Base-by-base conservation (phyloP, 2,888 invertebrate species). In the Papilio elwesi region DNA sequence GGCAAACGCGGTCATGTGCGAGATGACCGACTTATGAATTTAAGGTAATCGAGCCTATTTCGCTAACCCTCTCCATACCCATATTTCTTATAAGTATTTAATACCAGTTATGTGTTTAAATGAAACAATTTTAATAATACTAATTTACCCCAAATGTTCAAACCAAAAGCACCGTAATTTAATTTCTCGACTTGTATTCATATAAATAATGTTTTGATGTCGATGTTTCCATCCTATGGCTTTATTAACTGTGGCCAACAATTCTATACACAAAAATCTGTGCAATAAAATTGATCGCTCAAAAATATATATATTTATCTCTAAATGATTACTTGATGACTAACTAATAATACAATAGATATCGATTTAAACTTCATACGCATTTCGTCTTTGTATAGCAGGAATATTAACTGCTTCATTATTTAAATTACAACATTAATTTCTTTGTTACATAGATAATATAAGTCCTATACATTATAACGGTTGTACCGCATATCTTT, bases 11-110 rank as follows among this genome's bases (percentile, higher is more conserved):
- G n/a, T n/a, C n/a, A n/a, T n/a, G n/a, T n/a, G n/a, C n/a, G n/a
- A 81, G 84, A 85, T 84, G 85, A 83, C 85, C 84, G 79, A 83
- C 78, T 79, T 85, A 78, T 78, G 78, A 82, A 82, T 82, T 85
- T 82, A 84, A 85, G 84, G 85, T 75, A 83, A 83, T 82, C 85
- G 70, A 80, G 80, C 80, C 78, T 77, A 77, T 78, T 78, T 65
- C 36, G 53, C 66, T 59, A 68, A 71, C 59, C 4, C 59, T 69
- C n/a, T 12, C 62, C 49, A 62, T 69, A 26, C 26, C 1, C 26
- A 43, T 12, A 15, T 69, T 16, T 52, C 16, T 52, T 8, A 51
- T 11, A 51, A 12, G 7, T 36, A 68, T 48, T 57, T 48, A 38
- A 13, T 10, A 68, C 13, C 11, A 48, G 48, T 71, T n/a, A 63